Percentiles rank a stretch among this genome's conserved stretches.
These are phyloP conservation scores for Drymodes brunneopygia DNA, from an alignment of 2,113 vertebrate species.

Conservation along the genomic window DNA sequence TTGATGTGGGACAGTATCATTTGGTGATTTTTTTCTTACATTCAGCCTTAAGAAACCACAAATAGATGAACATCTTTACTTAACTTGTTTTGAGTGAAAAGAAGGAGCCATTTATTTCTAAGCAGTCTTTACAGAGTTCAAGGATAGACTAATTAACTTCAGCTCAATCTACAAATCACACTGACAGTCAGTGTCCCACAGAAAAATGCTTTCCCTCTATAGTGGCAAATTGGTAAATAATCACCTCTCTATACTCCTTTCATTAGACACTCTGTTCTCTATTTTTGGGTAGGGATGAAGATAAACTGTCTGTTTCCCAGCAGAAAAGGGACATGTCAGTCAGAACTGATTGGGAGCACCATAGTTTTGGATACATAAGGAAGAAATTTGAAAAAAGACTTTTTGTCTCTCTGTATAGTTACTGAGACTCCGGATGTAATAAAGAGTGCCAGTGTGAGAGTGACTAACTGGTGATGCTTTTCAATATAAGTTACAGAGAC, in stretches of 20 bases:
- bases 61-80: not conserved
- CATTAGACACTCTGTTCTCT: not conserved
- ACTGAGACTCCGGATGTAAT: not conserved
- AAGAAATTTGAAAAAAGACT: not conserved
- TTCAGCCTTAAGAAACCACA: not conserved
- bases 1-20: not conserved
- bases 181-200: not conserved
- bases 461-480: not conserved
- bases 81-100: not conserved
- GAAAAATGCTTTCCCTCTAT: not conserved
- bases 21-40: not conserved
- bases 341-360: not conserved
- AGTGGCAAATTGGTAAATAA: not conserved
- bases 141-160: conserved; percentile 1
- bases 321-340: not conserved
- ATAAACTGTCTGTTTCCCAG: not conserved
- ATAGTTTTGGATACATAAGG: not conserved
- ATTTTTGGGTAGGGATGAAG: not conserved
- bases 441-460: not conserved
- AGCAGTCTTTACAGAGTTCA: not conserved
- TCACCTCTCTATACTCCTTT: not conserved
- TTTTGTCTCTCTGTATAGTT: not conserved
- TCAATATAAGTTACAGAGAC: not conserved
- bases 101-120: not conserved
- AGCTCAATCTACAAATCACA: conserved; percentile 16